A percentile compares a stretch with the other conserved stretches of the same genome.
These are phyloP conservation scores for Achlya flavicornis DNA, from an alignment of 2,888 invertebrate genomes.

Conservation along the genomic window DNA sequence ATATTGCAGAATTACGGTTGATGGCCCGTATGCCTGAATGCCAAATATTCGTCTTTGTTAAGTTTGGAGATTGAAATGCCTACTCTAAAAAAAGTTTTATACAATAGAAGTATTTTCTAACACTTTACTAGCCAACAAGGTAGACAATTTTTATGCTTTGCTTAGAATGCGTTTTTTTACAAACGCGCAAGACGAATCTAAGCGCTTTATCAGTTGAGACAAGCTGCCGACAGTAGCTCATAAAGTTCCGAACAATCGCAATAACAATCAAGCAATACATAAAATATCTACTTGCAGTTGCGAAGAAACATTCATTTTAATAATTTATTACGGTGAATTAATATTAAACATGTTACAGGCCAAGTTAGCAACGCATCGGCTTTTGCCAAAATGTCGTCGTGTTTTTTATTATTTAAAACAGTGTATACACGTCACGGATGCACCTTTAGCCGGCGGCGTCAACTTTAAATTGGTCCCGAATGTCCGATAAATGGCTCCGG, in stretches of 20 bases:
- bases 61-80: too few species aligned
- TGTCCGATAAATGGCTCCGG: conserved; percentile 28
- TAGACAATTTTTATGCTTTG: too few species aligned
- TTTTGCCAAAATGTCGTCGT: conserved; percentile 5
- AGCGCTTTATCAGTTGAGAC: background rate
- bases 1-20: too few species aligned
- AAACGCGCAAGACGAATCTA: background rate
- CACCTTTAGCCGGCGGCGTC: conserved; percentile 35
- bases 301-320: conserved; percentile 1
- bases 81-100: too few species aligned
- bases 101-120: too few species aligned
- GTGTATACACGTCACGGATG: background rate
- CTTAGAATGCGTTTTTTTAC: background rate
- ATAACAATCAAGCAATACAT: background rate
- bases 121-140: too few species aligned
- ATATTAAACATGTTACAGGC: background rate
- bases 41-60: too few species aligned
- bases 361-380: background rate
- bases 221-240: background rate
- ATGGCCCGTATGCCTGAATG: too few species aligned
- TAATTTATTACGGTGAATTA: background rate
- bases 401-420: conserved; percentile 2
- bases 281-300: background rate
- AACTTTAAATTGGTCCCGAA: conserved; percentile 31
- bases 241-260: conserved; percentile 2